Evolutionary conservation across 1,140 invertebrate species (phyloP), one percentile per base, ranked within the genome.

Genomic region (Cephus cinctus): DNA sequence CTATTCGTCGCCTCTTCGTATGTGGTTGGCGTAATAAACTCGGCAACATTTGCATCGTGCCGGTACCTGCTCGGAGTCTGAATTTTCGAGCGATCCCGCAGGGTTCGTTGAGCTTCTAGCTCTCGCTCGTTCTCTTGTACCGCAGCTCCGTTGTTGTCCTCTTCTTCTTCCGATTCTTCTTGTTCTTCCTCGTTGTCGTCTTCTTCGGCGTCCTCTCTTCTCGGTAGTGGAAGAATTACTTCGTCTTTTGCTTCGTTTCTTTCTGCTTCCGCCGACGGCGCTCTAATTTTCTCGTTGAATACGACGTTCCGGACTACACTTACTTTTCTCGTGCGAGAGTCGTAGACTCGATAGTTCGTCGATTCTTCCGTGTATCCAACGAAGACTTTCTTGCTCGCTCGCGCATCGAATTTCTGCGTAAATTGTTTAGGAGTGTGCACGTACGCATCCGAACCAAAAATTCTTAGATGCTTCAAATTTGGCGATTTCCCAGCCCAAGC

Each of bases 401-500:
- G 57, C 6, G 43, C 25, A 42, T 54, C 45, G 0, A 56, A 40
- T 21, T 40, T 50, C 20, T 32, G 43, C 23, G 32, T 27, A 40
- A 31, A 31, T 32, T 42, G 31, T 19, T 42, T 57, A 5, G 34
- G 43, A 14, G 45, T 43, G 15, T 41, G 35, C 9, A 43, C 42
- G 30, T 43, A 40, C 3, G 34, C 50, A 20, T 39, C 32, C 21
- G 31, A 21, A 14, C 45, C 43, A 38, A 52, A 52, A 30, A 49
- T 47, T 22, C 42, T 31, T 12, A 51, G 16, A 46, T 54, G 43
- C 20, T 42, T 43, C 19, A 62, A 31, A 36, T 47, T 48, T 4
- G 63, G 60, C 49, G 57, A 61, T 11, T 54, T 54, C 8, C 48
- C 58, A 36, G 36, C 49, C 61, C 60, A 74, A 18, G 54, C 15